These are phyloP conservation scores for Cancer borealis DNA, from an alignment of 2,888 invertebrate genomes.

Conservation along the genomic window DNA sequence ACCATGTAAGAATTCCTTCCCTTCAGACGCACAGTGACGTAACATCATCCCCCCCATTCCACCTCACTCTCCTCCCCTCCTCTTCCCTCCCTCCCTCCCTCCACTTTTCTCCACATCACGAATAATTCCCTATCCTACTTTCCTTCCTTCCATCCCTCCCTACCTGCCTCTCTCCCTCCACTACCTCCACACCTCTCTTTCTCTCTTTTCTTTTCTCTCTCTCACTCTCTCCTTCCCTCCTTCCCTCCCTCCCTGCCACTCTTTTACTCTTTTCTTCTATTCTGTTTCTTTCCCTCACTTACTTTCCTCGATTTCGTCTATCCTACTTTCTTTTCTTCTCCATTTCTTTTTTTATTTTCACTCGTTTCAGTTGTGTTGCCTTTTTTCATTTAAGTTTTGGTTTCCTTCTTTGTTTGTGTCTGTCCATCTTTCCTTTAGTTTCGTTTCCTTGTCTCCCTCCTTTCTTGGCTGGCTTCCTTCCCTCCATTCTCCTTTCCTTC, in stretches of 20 bases:
- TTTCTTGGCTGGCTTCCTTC: background rate
- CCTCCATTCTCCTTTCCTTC: background rate
- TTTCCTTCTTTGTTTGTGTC: background rate
- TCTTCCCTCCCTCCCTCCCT: background rate
- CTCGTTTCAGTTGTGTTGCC: background rate
- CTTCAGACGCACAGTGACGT: background rate
- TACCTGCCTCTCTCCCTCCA: background rate
- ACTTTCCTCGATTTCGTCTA: background rate
- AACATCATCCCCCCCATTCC: background rate
- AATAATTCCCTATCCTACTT: background rate
- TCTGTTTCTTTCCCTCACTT: background rate
- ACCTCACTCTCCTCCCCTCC: too few relatives aligned
- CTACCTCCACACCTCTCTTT: background rate
- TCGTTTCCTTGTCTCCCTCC: background rate
- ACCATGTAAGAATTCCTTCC: conserved; percentile 1
- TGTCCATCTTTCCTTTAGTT: background rate
- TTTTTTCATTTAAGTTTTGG: background rate
- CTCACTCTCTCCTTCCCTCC: background rate
- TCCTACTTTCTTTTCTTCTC: background rate
- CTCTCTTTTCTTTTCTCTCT: background rate
- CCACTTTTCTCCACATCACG: background rate
- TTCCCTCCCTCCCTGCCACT: background rate
- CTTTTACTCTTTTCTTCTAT: background rate
- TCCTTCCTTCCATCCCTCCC: background rate
- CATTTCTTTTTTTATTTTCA: background rate